Evolutionary conservation across 2,888 invertebrate genomes (phyloP), one percentile per base, ranked within the genome.

Genomic region (Coecobrya sp.): DNA sequence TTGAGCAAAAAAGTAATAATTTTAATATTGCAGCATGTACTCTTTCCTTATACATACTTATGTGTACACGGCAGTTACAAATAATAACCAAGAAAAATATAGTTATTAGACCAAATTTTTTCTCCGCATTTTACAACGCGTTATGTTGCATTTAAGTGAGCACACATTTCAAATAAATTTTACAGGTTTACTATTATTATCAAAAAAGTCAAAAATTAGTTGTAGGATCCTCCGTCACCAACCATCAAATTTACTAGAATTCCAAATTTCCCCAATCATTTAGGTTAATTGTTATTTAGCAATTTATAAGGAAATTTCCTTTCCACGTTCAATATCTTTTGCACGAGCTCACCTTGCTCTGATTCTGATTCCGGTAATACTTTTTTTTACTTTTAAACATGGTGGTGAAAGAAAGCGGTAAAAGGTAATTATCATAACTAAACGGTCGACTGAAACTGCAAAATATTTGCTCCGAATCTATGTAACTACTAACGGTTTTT

Each of bases 371-470:
- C n/a, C n/a, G 11, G 22, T 22, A 1, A 59, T 59, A 0, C 55
- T 55, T 16, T 11, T 55, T 55, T n/a, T 55, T 55, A n/a, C n/a
- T n/a, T n/a, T 13, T 55, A 55, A 55, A 11, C 3, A 0, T 65
- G 65, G 25, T 65, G 65, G 68, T 70, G 36, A 70, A 70, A 36
- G 68, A 70, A 65, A 65, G 65, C 68, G 68, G 68, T 70, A 70
- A 16, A 65, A 27, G 65, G 11, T 65, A 65, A 27, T 65, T 65
- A 22, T 27, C 59, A 59, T 59, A 27, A 27, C 65, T 27, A 27
- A 65, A 70, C n/a, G 68, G 30, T 36, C n/a, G 45, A 73, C 73
- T 73, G 73, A 45, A 22, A 3, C 27, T 11, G 13, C 8, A 42
- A 73, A 45, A 45, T 45, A 45, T 73, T 73, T 73, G 73, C 13